These are phyloP conservation scores for Actinemys pallida DNA, from an alignment of 2,113 vertebrate species.

Conservation along the genomic window DNA sequence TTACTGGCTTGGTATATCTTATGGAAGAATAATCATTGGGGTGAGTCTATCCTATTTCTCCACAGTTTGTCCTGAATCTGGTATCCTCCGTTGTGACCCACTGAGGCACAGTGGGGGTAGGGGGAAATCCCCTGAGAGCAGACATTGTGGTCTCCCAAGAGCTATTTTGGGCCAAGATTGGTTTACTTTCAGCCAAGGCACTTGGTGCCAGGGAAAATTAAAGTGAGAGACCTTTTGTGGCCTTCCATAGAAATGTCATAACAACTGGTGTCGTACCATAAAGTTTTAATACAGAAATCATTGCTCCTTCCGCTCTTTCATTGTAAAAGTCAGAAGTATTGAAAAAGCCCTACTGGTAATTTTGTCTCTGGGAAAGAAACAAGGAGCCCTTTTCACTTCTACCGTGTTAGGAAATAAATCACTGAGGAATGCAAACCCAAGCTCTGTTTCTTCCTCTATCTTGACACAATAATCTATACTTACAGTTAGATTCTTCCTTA, in stretches of 20 bases:
- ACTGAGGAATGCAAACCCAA: background rate
- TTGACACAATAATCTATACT: background rate
- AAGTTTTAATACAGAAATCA: slow-evolving; percentile 9
- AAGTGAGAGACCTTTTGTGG: background rate
- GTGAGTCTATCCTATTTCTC: too few species aligned
- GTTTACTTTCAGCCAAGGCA: background rate
- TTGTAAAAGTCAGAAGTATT: background rate
- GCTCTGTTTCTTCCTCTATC: background rate
- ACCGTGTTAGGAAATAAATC: background rate
- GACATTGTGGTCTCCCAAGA: background rate
- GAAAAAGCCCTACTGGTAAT: background rate
- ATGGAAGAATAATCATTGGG: too few species aligned
- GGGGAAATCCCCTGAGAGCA: background rate
- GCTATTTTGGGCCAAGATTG: background rate
- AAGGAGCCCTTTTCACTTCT: background rate
- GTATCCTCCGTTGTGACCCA: too few species aligned
- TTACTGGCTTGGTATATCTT: too few species aligned
- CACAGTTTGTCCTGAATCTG: too few species aligned
- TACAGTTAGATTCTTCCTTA: background rate
- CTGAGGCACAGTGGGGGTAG: too few species aligned
- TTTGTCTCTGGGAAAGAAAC: background rate
- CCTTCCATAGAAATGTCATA: background rate
- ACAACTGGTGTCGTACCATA: background rate
- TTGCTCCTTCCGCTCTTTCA: background rate
- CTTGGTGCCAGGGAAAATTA: background rate